Conservation (phyloP, 2,888 invertebrate genomes). For the Orchesellides sinensis region DNA sequence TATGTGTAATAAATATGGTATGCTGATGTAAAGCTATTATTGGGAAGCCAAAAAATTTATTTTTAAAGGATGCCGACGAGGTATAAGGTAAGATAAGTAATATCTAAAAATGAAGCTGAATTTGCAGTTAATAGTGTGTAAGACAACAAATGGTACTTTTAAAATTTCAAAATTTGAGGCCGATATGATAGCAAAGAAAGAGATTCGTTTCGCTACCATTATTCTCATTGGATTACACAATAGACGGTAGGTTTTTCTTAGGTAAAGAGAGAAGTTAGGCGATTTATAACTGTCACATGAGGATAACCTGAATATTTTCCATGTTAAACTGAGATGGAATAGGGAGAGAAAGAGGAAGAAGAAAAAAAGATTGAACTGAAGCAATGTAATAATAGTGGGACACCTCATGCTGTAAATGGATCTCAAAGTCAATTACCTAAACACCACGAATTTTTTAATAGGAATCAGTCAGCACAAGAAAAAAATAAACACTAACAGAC, state of each 20-base stretch:
- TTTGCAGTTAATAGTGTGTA: too few relatives aligned
- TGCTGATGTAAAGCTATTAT: background rate
- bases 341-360: background rate
- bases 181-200: background rate
- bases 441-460: conserved; percentile 59
- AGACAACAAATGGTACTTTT: too few relatives aligned
- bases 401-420: conserved; percentile 63
- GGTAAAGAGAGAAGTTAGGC: conserved; percentile 9
- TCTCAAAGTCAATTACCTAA: conserved; percentile 54
- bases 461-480: conserved; percentile 22
- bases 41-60: background rate
- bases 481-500: conserved; percentile 2
- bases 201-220: conserved; percentile 2
- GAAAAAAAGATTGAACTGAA: background rate
- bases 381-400: too few relatives aligned
- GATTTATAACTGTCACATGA: conserved; percentile 63
- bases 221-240: background rate
- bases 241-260: background rate
- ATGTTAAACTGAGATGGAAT: conserved; percentile 13
- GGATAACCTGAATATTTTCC: conserved; percentile 56
- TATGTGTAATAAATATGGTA: too few relatives aligned
- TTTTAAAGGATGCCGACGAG: background rate
- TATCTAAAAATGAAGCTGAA: too few relatives aligned
- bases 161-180: background rate
- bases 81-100: too few relatives aligned